Evolutionary conservation across 53 echinoderm and acorn worm genomes (phyloP), one percentile per base, ranked within the genome.

Genomic region (Holothuria scabra): DNA sequence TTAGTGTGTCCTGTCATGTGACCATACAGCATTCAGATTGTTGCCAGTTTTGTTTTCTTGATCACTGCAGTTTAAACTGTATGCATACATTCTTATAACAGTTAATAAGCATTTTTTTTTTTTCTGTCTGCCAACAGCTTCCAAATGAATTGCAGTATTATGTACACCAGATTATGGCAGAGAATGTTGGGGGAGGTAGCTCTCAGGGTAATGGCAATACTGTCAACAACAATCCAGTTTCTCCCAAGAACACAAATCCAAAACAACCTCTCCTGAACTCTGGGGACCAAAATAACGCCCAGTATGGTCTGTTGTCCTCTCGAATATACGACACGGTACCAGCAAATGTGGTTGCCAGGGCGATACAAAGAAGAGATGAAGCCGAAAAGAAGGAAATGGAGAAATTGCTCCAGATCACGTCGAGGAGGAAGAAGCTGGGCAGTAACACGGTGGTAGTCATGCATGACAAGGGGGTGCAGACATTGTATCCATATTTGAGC

Each of bases 61-160:
- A 41, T 41, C 41, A 41, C 0, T 2, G 41, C 41, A 41, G 41
- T 41, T 10, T 41, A n/a, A n/a, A n/a, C n/a, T n/a, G n/a, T n/a
- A 4, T 41, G 35, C 35, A 8, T 41, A 5, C 10, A 41, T 41
- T 41, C 8, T 41, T 5, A 6, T n/a, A n/a, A 3, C 0, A 41
- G 41, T 10, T 41, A 3, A 41, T 6, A 0, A 8, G 41, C 10
- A 41, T 8, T 66, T 69, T 64, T 32, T 21, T 41, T 76, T 41
- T 23, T 76, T 57, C 61, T 28, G 37, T 63, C 61, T 46, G 46
- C 35, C 76, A 82, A 14, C 86, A 99, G 99, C 90, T 99, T 88
- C 99, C 99, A 74, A 94, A 99, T 74, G 99, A 99, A 62, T 93
- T 99, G 59, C 99, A 99, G 85, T 99, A 99, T 85, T 92, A 90